phyloP scores from a whole-genome alignment of 2,797 vertebrate species.

The Poecilia picta region DNA sequence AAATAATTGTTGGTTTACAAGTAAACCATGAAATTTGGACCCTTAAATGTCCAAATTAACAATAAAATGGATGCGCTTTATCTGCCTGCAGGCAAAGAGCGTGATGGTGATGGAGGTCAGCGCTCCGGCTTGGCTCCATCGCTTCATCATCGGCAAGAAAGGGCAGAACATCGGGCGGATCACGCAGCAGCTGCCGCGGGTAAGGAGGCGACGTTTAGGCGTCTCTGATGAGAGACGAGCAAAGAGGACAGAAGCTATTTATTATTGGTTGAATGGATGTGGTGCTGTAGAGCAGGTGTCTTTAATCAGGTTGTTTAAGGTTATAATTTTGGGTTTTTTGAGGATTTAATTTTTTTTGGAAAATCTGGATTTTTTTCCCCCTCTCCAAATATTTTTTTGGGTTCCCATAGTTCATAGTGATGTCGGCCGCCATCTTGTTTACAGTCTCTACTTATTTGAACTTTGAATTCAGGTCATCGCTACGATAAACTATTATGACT shows the following conservation, averaged over 20 bases:
- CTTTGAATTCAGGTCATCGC: too few relatives aligned
- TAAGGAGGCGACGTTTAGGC: constrained; percentile 40
- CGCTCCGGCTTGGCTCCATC: constrained; percentile 86
- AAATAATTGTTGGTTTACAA: background rate
- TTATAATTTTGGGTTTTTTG: too few relatives aligned
- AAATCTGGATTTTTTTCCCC: too few relatives aligned
- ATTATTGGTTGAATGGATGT: background rate
- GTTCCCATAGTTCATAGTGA: too few relatives aligned
- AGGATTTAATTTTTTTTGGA: too few relatives aligned
- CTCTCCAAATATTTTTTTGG: too few relatives aligned
- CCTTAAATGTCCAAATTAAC: background rate
- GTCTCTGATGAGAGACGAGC: background rate
- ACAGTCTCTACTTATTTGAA: too few relatives aligned
- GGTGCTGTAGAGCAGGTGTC: background rate
- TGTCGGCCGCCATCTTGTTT: too few relatives aligned
- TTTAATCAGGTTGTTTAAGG: background rate
- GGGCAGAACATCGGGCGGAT: constrained; percentile 86
- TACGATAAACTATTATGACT: too few relatives aligned
- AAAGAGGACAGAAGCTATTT: background rate
- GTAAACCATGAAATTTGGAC: background rate
- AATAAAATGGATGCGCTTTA: background rate
- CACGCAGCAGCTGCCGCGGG: constrained; percentile 83
- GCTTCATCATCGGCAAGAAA: constrained; percentile 87
- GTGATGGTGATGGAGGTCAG: constrained; percentile 84
- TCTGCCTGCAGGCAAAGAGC: constrained; percentile 77